These are phyloP conservation scores for Hoplostethus atlanticus DNA, from an alignment of 2,797 vertebrate species.

Conservation along the genomic window DNA sequence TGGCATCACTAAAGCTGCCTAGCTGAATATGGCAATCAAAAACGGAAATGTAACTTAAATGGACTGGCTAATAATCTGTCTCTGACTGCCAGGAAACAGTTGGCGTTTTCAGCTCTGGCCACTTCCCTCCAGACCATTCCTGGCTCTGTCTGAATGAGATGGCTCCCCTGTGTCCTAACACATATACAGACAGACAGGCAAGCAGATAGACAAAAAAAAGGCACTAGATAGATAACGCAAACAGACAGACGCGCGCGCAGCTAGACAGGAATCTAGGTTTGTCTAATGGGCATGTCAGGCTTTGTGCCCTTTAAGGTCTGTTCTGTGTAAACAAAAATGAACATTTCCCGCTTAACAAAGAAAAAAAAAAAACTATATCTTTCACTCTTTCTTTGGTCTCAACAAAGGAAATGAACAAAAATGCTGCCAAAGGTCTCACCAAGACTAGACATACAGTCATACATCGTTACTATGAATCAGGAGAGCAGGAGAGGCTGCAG, in stretches of 20 bases:
- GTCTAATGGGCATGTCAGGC: constrained; percentile 32
- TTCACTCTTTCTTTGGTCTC: background rate
- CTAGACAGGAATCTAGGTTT: constrained; percentile 6
- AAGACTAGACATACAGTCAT: background rate
- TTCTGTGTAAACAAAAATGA: constrained; percentile 21
- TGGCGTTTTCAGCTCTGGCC: constrained; percentile 63
- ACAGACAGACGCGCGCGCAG: background rate
- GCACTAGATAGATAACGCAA: constrained; percentile 11
- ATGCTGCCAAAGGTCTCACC: constrained; percentile 2
- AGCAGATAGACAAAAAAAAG: constrained; percentile 33
- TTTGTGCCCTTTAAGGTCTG: constrained; percentile 46
- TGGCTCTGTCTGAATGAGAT: constrained; percentile 59
- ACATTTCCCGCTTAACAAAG: too few species aligned
- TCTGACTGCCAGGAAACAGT: constrained; percentile 74
- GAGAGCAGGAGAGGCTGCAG: too few species aligned
- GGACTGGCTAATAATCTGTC: constrained; percentile 73
- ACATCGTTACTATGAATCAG: too few species aligned
- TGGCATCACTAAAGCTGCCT: constrained; percentile 54
- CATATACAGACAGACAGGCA: constrained; percentile 34
- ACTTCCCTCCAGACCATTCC: constrained; percentile 56
- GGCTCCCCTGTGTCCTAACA: constrained; percentile 52
- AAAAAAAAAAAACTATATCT: constrained; percentile 7
- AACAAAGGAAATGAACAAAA: constrained; percentile 19
- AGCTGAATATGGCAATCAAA: constrained; percentile 76
- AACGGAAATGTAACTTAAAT: constrained; percentile 75